These are phyloP conservation scores for Eilema depressum DNA, from an alignment of 2,888 invertebrate genomes.

Conservation along the genomic window DNA sequence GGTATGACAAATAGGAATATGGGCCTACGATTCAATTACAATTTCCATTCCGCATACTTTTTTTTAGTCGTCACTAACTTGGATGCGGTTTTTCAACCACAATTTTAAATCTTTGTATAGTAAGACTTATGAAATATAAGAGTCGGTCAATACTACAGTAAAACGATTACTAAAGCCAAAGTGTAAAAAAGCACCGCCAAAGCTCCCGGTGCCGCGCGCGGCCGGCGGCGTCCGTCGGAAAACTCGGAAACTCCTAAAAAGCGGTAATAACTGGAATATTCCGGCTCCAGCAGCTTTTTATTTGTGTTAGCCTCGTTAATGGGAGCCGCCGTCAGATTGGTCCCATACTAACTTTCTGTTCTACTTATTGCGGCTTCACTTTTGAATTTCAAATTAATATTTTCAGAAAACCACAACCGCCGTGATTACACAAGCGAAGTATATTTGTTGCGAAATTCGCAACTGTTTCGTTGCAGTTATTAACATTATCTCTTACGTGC, in stretches of 20 bases:
- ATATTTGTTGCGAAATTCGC: not conserved
- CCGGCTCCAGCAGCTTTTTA: conserved; percentile 45
- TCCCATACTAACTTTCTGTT: conserved; percentile 45
- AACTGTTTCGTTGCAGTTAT: not conserved
- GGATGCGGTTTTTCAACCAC: not conserved
- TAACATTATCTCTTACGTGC: not conserved
- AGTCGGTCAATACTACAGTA: conserved; percentile 2
- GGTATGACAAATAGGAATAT: too few species aligned
- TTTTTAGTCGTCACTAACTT: not conserved
- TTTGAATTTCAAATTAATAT: conserved; percentile 32
- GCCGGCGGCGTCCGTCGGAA: conserved; percentile 20
- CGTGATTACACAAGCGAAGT: not conserved
- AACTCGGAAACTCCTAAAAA: conserved; percentile 45
- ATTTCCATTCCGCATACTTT: too few species aligned
- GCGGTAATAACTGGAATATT: conserved; percentile 48
- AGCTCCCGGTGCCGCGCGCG: not conserved
- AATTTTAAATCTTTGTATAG: not conserved
- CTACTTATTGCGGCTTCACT: conserved; percentile 33
- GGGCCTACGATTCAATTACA: too few species aligned
- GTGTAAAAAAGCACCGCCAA: conserved; percentile 14
- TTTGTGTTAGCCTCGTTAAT: conserved; percentile 48
- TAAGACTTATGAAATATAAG: not conserved
- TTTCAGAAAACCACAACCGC: conserved; percentile 18
- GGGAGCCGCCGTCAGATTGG: conserved; percentile 37
- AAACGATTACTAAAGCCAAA: conserved; percentile 12